Evolutionary conservation across 1,140 invertebrate species (phyloP).

Genomic region (Zaprionus lachaisei): DNA sequence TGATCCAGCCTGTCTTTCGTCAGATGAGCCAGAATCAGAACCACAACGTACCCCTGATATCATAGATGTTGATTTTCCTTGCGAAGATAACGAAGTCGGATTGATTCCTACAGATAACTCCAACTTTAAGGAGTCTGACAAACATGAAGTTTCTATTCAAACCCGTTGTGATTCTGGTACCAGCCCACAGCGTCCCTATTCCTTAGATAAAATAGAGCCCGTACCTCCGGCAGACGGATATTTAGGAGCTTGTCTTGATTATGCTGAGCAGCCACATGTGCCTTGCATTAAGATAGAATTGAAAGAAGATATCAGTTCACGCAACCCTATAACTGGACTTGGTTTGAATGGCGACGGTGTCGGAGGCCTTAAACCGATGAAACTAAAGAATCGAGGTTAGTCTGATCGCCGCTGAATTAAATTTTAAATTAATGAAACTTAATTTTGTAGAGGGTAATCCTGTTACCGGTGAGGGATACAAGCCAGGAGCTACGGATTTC

Average conservation of each 20-base stretch:
- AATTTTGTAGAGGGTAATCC: slow-evolving; percentile 84
- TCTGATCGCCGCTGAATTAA: neutral
- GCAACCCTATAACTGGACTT: slow-evolving; percentile 64
- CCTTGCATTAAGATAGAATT: neutral
- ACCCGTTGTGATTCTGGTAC: neutral
- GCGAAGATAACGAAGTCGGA: neutral
- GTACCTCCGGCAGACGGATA: neutral
- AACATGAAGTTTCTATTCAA: neutral
- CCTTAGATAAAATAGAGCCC: neutral
- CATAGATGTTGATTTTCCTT: neutral
- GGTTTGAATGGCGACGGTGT: slow-evolving; percentile 64
- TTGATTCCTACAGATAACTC: neutral
- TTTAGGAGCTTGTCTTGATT: neutral
- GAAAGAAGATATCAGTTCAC: neutral
- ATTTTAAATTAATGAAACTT: neutral
- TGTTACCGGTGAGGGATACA: slow-evolving; percentile 84
- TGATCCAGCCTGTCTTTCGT: neutral
- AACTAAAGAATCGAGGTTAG: slow-evolving; percentile 5
- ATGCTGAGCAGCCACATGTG: neutral
- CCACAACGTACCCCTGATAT: neutral
- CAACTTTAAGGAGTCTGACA: neutral
- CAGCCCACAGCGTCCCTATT: neutral
- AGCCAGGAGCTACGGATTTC: slow-evolving; percentile 27
- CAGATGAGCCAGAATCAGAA: neutral
- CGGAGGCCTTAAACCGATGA: slow-evolving; percentile 62